Percentiles rank a stretch among this genome's conserved stretches.
These are phyloP conservation scores for Hydrophis major DNA, from an alignment of 2,797 vertebrate genomes.

Conservation along the genomic window DNA sequence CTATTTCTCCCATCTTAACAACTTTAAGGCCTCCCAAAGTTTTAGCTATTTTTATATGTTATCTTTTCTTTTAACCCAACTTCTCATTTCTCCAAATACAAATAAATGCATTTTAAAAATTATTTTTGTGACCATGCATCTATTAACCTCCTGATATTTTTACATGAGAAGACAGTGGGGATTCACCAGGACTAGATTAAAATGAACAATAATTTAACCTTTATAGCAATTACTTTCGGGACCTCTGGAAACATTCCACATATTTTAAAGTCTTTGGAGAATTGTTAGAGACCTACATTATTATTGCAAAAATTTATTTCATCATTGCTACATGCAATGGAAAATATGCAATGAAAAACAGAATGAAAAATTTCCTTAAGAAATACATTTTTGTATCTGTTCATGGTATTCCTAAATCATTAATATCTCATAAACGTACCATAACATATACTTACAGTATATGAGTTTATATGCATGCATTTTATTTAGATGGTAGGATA, in stretches of 20 bases:
- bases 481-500: neutral
- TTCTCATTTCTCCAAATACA: neutral
- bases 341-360: neutral
- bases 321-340: neutral
- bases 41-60: neutral
- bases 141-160: neutral
- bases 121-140: neutral
- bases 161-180: neutral
- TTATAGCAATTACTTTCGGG: neutral
- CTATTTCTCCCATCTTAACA: neutral
- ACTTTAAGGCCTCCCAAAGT: neutral
- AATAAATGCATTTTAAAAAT: neutral
- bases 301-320: neutral
- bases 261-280: neutral
- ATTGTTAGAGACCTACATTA: neutral
- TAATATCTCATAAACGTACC: neutral
- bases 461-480: neutral
- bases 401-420: neutral
- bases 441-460: neutral
- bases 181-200: neutral
- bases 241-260: neutral
- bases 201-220: neutral
- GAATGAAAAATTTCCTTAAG: neutral
- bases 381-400: neutral
- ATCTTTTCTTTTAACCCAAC: neutral